These are phyloP conservation scores for Sphaerophoria taeniata DNA, from an alignment of 2,888 invertebrate species.

Conservation along the genomic window DNA sequence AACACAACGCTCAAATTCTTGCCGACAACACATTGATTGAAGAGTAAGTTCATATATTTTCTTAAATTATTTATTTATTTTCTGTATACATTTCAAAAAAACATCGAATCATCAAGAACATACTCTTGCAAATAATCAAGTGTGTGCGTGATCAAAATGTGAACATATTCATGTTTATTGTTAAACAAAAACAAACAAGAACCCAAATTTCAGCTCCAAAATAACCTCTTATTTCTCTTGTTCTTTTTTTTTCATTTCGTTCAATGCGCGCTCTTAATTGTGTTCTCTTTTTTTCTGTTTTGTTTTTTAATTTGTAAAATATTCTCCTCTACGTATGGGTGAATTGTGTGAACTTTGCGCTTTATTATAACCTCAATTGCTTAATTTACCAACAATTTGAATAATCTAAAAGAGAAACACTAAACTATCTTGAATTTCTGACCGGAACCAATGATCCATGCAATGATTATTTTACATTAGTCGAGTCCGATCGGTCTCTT, in stretches of 20 bases:
- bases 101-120: constrained; percentile 4
- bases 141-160: constrained; percentile 32
- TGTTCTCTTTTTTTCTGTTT: constrained; percentile 48
- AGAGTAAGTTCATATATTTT: constrained; percentile 84
- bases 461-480: constrained; percentile 75
- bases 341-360: constrained; percentile 54
- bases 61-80: neutral
- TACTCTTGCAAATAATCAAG: constrained; percentile 28
- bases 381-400: constrained; percentile 20
- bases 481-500: constrained; percentile 60
- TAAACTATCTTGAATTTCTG: constrained; percentile 86
- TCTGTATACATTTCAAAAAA: neutral
- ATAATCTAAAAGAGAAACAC: constrained; percentile 75
- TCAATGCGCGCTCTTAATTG: constrained; percentile 57
- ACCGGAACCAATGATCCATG: constrained; percentile 82
- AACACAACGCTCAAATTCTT: constrained; percentile 81
- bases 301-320: constrained; percentile 35
- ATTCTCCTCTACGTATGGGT: constrained; percentile 45
- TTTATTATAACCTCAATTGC: constrained; percentile 53
- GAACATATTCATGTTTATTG: too few species aligned
- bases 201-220: constrained; percentile 8
- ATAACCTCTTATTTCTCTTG: constrained; percentile 59
- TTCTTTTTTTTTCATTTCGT: constrained; percentile 56
- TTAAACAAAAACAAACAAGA: constrained; percentile 1
- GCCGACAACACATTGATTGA: constrained; percentile 84